Conservation (phyloP, 2,113 vertebrate species). For the Phrynosoma platyrhinos region DNA sequence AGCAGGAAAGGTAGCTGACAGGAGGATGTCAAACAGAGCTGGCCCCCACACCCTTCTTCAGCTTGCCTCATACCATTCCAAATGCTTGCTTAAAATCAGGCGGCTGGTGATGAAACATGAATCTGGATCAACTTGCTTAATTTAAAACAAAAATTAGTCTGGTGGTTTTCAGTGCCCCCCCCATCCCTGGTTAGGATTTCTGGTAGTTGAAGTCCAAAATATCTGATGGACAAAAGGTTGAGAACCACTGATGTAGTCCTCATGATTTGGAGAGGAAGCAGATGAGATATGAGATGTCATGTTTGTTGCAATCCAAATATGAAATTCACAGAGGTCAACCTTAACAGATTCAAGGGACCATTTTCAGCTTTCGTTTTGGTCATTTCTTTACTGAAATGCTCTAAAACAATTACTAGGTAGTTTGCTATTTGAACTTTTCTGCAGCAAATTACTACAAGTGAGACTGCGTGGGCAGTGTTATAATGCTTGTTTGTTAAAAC, state of each 20-base stretch:
- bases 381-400: background rate
- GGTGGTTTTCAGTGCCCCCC: background rate
- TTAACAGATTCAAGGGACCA: background rate
- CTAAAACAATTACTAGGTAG: background rate
- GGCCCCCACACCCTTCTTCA: slow-evolving; percentile 13
- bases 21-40: slow-evolving; percentile 41
- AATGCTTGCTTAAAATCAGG: background rate
- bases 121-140: background rate
- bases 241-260: background rate
- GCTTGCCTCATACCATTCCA: background rate
- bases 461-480: background rate
- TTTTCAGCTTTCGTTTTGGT: too few relatives aligned
- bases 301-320: background rate
- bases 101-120: background rate
- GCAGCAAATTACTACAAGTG: too few relatives aligned
- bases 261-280: background rate
- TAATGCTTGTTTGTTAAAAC: background rate
- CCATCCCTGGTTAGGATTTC: background rate
- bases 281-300: background rate
- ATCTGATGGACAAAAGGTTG: background rate
- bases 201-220: background rate
- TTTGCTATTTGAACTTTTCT: background rate
- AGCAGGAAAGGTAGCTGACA: slow-evolving; percentile 43
- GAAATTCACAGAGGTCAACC: background rate
- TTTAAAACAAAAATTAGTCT: background rate